Percentiles rank a stretch among this genome's conserved stretches.
Conservation (phyloP, 2,888 invertebrate species). For the Synergus umbraculus region DNA sequence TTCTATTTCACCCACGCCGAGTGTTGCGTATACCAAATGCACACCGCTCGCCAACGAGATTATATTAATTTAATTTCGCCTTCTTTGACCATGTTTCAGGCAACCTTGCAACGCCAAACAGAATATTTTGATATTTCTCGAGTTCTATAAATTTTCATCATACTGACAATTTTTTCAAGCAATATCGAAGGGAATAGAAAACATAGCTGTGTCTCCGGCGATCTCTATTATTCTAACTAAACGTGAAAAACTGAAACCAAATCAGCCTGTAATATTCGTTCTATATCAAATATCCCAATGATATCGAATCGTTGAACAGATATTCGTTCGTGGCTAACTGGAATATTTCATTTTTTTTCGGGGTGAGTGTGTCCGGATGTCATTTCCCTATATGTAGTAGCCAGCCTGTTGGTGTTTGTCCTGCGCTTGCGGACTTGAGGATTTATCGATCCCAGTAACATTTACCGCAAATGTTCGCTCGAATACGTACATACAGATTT, state of each 20-base stretch:
- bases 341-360: conserved; percentile 34
- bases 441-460: conserved; percentile 66
- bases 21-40: conserved; percentile 53
- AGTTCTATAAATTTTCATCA: conserved; percentile 1
- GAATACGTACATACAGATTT: conserved; percentile 57
- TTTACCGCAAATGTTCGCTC: conserved; percentile 61
- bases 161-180: neutral
- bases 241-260: neutral
- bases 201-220: neutral
- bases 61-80: conserved; percentile 75
- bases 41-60: conserved; percentile 60
- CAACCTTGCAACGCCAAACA: conserved; percentile 44
- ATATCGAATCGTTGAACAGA: conserved; percentile 36
- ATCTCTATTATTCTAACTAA: too few species aligned
- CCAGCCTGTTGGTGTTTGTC: conserved; percentile 12
- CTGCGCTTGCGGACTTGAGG: conserved; percentile 65
- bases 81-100: conserved; percentile 68
- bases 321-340: conserved; percentile 33
- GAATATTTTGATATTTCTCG: conserved; percentile 45
- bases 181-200: neutral
- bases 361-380: conserved; percentile 4
- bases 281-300: conserved; percentile 51
- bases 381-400: conserved; percentile 25
- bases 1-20: conserved; percentile 47
- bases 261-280: conserved; percentile 15